These are phyloP conservation scores for Archivesica marissinica DNA, from an alignment of 1,140 invertebrate species.

Conservation along the genomic window DNA sequence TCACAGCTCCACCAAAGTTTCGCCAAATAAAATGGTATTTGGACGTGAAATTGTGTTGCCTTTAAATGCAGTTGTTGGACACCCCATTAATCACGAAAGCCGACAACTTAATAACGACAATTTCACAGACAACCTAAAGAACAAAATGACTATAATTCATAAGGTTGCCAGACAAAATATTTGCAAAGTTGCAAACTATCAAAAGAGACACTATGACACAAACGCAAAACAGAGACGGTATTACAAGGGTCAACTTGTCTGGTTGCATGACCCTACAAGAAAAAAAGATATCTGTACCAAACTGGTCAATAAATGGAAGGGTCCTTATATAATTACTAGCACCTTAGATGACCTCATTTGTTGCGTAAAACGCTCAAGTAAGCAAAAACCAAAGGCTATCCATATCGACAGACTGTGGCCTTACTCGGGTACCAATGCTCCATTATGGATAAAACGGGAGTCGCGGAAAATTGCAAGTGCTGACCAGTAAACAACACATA, in stretches of 20 bases:
- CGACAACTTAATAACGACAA: not conserved
- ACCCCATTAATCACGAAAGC: no score
- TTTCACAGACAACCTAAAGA: not conserved
- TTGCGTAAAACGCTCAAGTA: not conserved
- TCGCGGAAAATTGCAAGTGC: no score
- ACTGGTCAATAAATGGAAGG: constrained; percentile 5
- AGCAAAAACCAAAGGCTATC: not conserved
- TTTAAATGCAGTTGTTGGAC: not conserved
- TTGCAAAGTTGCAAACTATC: not conserved
- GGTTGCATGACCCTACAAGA: not conserved
- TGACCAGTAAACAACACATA: no score
- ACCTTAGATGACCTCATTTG: not conserved
- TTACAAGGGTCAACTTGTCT: constrained; percentile 12
- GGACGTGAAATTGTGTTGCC: not conserved
- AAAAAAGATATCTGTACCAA: not conserved
- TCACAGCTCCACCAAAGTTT: not conserved
- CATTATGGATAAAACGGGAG: no score
- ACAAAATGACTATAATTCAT: no score
- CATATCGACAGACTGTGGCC: constrained; percentile 4
- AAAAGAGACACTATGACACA: constrained; percentile 32
- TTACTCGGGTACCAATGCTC: not conserved
- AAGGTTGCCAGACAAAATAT: not conserved
- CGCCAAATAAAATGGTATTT: constrained; percentile 44
- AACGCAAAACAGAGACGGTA: not conserved
- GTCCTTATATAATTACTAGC: constrained; percentile 16